Evolutionary conservation across 1,140 invertebrate genomes (phyloP).

Genomic region (Drosophila rufa): DNA sequence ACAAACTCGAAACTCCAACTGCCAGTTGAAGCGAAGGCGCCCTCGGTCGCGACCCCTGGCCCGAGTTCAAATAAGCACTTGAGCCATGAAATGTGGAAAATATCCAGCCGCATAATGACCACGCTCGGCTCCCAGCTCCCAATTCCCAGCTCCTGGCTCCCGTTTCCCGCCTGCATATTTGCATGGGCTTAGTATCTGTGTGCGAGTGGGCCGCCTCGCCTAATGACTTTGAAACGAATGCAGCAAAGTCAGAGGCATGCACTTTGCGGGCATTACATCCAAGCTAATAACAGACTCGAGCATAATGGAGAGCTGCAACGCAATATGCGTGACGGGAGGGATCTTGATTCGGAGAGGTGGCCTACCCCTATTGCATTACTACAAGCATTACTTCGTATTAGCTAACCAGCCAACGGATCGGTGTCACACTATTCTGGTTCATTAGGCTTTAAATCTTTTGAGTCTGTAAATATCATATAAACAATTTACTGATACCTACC

Average conservation of each 20-base stretch:
- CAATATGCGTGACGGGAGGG: conserved; percentile 54
- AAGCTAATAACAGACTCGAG: conserved; percentile 73
- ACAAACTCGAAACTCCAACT: conserved; percentile 46
- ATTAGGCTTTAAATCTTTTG: background rate
- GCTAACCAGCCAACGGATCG: background rate
- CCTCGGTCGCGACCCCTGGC: conserved; percentile 12
- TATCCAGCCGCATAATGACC: conserved; percentile 80
- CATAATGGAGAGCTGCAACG: conserved; percentile 70
- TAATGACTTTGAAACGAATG: conserved; percentile 80
- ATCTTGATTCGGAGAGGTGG: background rate
- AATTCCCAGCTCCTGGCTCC: background rate
- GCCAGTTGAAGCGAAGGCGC: conserved; percentile 58
- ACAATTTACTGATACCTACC: too few species aligned
- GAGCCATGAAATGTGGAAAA: conserved; percentile 75
- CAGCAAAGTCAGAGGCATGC: conserved; percentile 73
- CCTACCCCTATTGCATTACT: background rate
- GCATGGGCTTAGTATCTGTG: conserved; percentile 15
- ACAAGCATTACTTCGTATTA: background rate
- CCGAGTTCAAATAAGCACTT: conserved; percentile 71
- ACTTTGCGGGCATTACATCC: conserved; percentile 76
- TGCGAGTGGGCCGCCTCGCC: conserved; percentile 24
- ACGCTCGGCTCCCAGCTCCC: conserved; percentile 2
- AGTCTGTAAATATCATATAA: too few species aligned
- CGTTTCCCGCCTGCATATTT: background rate
- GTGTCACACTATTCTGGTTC: background rate